These are phyloP conservation scores for Oreochromis niloticus DNA, from an alignment of 2,113 vertebrate genomes.

Conservation along the genomic window DNA sequence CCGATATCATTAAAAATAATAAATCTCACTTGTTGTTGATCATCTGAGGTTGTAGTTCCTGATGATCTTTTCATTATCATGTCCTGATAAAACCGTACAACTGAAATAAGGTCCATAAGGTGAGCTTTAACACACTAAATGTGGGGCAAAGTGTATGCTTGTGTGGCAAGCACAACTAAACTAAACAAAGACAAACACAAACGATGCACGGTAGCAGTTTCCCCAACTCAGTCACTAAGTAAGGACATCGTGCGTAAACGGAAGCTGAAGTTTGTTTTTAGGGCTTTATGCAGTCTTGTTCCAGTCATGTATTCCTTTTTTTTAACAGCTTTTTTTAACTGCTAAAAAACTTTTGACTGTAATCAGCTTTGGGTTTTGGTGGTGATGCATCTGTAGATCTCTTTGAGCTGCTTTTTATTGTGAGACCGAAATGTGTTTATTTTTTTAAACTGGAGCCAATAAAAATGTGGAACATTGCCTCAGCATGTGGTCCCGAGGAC, in stretches of 20 bases:
- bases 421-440: background rate
- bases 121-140: background rate
- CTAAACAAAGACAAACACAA: background rate
- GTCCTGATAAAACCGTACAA: background rate
- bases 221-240: background rate
- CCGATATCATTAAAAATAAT: background rate
- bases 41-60: background rate
- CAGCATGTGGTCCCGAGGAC: background rate
- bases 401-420: background rate
- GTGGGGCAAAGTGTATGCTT: background rate
- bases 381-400: background rate
- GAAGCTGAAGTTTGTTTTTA: background rate
- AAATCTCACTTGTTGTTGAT: background rate
- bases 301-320: background rate
- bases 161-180: background rate
- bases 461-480: background rate
- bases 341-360: background rate
- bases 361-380: background rate
- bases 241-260: background rate
- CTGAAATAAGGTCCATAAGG: background rate
- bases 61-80: background rate
- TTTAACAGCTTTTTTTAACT: background rate
- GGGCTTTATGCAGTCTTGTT: background rate
- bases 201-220: background rate
- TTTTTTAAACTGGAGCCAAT: background rate